phyloP scores from a whole-genome alignment of 2,888 invertebrate genomes.

The Diachrysia chrysitis region DNA sequence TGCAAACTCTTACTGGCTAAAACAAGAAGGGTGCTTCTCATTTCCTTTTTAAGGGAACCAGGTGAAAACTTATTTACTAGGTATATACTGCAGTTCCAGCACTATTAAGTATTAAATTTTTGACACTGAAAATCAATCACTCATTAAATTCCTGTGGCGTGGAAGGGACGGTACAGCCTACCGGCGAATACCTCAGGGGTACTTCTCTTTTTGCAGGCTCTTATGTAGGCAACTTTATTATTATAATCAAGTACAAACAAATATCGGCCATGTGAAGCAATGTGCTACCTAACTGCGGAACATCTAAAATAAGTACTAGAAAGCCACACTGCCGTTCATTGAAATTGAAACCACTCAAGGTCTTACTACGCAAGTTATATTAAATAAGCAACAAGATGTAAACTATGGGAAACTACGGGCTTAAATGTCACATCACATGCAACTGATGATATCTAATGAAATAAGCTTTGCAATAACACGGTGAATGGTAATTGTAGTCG shows the following conservation, averaged over 20 bases:
- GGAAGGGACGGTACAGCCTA: too few relatives aligned
- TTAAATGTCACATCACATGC: conserved; percentile 50
- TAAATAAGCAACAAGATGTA: conserved; percentile 57
- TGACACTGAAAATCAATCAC: too few relatives aligned
- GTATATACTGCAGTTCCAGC: too few relatives aligned
- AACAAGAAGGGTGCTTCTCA: too few relatives aligned
- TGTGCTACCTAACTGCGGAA: conserved; percentile 39
- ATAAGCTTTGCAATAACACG: conserved; percentile 44
- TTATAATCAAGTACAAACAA: too few relatives aligned
- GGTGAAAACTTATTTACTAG: not conserved
- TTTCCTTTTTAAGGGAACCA: not conserved
- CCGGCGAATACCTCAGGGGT: too few relatives aligned
- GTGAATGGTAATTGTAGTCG: conserved; percentile 44
- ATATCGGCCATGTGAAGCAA: conserved; percentile 25
- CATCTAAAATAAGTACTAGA: conserved; percentile 48
- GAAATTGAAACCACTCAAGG: conserved; percentile 60
- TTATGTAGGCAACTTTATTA: too few relatives aligned
- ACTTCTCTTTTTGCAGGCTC: too few relatives aligned
- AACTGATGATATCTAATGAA: conserved; percentile 49
- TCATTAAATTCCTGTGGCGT: too few relatives aligned
- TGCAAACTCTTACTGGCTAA: not conserved
- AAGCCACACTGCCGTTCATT: conserved; percentile 55
- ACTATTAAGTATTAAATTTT: too few relatives aligned
- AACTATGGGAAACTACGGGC: conserved; percentile 61
- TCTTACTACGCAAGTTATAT: conserved; percentile 56